Evolutionary conservation across 2,113 vertebrate genomes (phyloP), one percentile per base, ranked within the genome.

Genomic region (Pedetes capensis): DNA sequence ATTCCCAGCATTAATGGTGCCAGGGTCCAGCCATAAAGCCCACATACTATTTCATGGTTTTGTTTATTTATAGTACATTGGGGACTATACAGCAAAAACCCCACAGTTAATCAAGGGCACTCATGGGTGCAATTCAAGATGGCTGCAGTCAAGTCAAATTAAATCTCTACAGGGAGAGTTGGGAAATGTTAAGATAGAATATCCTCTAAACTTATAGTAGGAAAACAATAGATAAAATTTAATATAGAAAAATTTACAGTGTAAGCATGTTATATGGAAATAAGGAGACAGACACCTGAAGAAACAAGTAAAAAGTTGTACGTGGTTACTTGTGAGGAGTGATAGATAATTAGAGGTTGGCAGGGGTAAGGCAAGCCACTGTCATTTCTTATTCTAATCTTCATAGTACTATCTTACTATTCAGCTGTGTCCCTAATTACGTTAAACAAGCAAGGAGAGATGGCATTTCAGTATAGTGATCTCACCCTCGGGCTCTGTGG

Each of bases 161-260:
- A 39, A 39, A 44, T 37, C 57, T 47, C 37, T 86, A 68, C 8
- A 42, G 74, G 11, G 37, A 25, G 7, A 51, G 34, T 20, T 76
- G 22, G 13, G 42, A 66, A 22, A 57, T 3, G 2, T 69, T 85
- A 39, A 59, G 10, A 75, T 14, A 69, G 78, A 94, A 74, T 39
- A 86, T 22, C 39, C 14, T 88, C 51, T 79, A 78, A 87, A 87
- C 75, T 6, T 87, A 57, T 51, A 93, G 37, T 6, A 57, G 25
- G 25, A 85, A 91, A 93, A 88, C n/a, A 61, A 90, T 32, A 79
- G 49, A 87, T 68, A 91, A 95, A 84, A 61, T 9, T 1, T 32
- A 84, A 87, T 34, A 57, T 18, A 61, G 57, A 5, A 29, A 63
- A 78, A 37, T 34, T 22, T 72, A 18, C 44, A 74, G n/a, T 9